These are phyloP conservation scores for Pseudotriccus pelzelni DNA, from an alignment of 2,797 vertebrate species.

Conservation along the genomic window DNA sequence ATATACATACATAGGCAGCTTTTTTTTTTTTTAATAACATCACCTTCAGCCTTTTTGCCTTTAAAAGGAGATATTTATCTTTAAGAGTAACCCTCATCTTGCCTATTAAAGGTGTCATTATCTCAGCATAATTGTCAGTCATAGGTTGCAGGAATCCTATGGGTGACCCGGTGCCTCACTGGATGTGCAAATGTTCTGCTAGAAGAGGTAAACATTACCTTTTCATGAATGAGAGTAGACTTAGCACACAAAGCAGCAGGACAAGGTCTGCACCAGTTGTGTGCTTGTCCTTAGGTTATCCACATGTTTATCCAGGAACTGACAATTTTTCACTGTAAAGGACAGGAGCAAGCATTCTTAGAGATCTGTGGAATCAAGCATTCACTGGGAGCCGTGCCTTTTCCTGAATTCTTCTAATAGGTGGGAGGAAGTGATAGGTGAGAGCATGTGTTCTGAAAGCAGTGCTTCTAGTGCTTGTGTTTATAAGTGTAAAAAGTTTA, in stretches of 20 bases:
- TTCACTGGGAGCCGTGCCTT: neutral
- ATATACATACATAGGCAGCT: neutral
- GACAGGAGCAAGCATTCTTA: neutral
- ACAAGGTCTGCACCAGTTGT: neutral
- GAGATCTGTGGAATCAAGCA: neutral
- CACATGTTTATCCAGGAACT: neutral
- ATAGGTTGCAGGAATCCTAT: neutral
- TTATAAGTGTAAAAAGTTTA: neutral
- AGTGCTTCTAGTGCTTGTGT: neutral
- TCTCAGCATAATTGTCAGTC: neutral
- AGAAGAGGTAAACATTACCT: neutral
- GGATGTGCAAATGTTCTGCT: neutral
- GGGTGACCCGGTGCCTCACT: neutral
- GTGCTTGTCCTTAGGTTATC: neutral
- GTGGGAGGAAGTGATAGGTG: neutral
- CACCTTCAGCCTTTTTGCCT: neutral
- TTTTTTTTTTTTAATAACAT: neutral
- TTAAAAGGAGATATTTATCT: neutral
- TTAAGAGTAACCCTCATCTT: neutral
- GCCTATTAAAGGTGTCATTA: neutral
- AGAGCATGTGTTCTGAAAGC: neutral
- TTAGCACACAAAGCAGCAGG: neutral
- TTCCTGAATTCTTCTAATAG: neutral
- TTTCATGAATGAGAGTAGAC: neutral
- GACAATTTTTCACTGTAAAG: neutral